Evolutionary conservation across 2,113 vertebrate genomes (phyloP).

Genomic region (Propithecus coquereli): DNA sequence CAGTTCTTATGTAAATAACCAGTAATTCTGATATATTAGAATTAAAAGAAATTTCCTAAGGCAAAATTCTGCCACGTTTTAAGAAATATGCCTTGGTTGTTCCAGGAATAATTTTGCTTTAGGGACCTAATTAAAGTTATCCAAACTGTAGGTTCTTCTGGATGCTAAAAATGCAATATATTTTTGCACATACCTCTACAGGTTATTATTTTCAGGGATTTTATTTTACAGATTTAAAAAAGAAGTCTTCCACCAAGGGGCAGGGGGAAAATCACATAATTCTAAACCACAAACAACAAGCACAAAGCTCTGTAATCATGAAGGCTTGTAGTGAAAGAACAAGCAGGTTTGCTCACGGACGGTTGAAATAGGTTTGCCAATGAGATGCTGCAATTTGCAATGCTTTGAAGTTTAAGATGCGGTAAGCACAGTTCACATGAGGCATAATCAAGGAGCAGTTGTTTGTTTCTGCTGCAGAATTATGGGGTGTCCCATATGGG

Average conservation of each 20-base stretch:
- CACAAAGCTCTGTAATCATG: background rate
- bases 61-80: conserved; percentile 68
- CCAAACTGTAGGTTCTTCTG: conserved; percentile 44
- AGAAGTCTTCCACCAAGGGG: background rate
- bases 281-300: conserved; percentile 1
- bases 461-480: conserved; percentile 34
- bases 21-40: conserved; percentile 67
- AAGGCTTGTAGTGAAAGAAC: background rate
- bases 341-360: background rate
- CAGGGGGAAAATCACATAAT: background rate
- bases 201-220: conserved; percentile 44
- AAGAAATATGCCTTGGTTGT: conserved; percentile 55
- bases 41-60: conserved; percentile 69
- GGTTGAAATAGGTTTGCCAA: background rate
- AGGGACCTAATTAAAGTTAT: conserved; percentile 59
- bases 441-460: background rate
- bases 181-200: conserved; percentile 19
- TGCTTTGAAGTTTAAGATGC: background rate
- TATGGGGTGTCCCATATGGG: background rate
- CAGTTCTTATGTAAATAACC: conserved; percentile 70
- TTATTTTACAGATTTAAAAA: conserved; percentile 17
- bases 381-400: background rate
- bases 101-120: conserved; percentile 61
- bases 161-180: conserved; percentile 46
- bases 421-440: background rate